phyloP scores from a whole-genome alignment of 2,797 vertebrate species.

The Peromyscus aztecus region DNA sequence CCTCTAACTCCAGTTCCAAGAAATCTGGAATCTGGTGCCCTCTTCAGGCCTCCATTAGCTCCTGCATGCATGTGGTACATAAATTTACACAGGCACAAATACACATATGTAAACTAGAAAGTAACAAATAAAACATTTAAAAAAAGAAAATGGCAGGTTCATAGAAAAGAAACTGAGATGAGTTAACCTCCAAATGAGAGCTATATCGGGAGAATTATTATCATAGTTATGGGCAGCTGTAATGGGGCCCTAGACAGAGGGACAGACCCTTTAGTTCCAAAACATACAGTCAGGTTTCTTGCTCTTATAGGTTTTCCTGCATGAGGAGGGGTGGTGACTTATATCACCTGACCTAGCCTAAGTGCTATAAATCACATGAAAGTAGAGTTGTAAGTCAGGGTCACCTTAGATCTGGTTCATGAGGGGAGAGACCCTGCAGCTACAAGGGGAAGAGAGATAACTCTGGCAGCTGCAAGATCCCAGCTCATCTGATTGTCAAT shows the following conservation, averaged over 20 bases:
- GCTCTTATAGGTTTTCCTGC: background rate
- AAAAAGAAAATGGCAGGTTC: background rate
- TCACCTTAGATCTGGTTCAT: background rate
- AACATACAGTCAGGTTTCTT: background rate
- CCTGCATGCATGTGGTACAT: no score
- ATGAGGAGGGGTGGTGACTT: no score
- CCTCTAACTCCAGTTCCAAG: background rate
- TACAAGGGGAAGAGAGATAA: background rate
- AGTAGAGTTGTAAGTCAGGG: background rate
- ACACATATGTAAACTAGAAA: background rate
- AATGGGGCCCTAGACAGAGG: background rate
- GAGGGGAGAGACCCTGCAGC: background rate
- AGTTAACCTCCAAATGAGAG: background rate
- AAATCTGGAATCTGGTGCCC: background rate
- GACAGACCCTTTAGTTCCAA: background rate
- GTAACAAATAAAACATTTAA: background rate
- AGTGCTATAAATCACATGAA: background rate
- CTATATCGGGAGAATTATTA: background rate
- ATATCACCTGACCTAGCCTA: background rate
- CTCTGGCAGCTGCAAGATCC: background rate
- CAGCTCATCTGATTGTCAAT: background rate
- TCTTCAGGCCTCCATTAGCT: background rate
- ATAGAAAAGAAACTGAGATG: background rate
- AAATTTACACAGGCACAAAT: background rate
- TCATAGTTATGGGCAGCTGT: background rate